Percentiles rank a stretch among this genome's conserved stretches.
Conservation (phyloP, 2,888 invertebrate species). For the Bursaphelenchus okinawaensis region DNA sequence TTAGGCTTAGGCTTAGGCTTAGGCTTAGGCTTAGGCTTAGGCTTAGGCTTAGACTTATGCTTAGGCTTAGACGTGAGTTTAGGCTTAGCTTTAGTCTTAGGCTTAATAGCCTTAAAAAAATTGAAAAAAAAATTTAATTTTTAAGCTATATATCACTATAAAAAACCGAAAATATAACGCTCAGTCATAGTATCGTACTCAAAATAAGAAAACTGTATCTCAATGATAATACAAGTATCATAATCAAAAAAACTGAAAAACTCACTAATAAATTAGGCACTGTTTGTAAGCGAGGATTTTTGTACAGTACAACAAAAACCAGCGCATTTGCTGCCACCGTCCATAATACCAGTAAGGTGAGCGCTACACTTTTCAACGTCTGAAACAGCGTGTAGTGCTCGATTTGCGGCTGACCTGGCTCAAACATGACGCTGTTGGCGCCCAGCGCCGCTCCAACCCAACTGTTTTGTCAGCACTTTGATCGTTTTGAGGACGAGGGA, state of each 20-base stretch:
- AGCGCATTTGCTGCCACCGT: constrained; percentile 56
- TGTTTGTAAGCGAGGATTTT: constrained; percentile 57
- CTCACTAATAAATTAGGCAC: constrained; percentile 61
- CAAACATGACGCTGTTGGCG: constrained; percentile 5
- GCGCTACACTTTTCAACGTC: constrained; percentile 48
- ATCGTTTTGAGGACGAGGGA: not conserved
- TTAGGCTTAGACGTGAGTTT: too few relatives aligned
- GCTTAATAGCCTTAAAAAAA: too few relatives aligned
- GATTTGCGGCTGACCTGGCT: not conserved
- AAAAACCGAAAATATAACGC: not conserved
- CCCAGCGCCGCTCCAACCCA: too few relatives aligned
- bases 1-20: too few relatives aligned
- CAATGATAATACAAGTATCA: too few relatives aligned
- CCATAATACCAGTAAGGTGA: constrained; percentile 54
- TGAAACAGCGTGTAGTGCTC: constrained; percentile 31
- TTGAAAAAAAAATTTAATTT: too few relatives aligned
- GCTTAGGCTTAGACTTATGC: too few relatives aligned
- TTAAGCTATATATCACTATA: too few relatives aligned
- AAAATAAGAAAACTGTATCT: not conserved
- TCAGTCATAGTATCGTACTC: not conserved
- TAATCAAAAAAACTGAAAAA: not conserved
- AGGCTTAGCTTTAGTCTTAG: too few relatives aligned
- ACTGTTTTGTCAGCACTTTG: not conserved
- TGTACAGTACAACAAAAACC: constrained; percentile 57
- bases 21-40: too few relatives aligned